Base-by-base conservation (phyloP, 2,888 invertebrate species). In the Drosophila flavopinicola region DNA sequence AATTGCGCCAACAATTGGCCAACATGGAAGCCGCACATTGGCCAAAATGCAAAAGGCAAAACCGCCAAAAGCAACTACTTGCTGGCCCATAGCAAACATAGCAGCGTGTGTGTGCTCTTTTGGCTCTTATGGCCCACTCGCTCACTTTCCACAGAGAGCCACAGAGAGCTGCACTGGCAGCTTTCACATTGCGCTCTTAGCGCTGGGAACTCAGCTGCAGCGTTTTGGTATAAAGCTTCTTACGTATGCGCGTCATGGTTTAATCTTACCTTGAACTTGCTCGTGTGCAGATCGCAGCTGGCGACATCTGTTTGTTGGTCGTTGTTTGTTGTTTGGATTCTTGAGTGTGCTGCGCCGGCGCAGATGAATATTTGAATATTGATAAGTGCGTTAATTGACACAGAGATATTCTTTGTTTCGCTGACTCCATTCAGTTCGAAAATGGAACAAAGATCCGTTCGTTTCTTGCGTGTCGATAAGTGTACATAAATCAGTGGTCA, bases 201-300 rank as follows among this genome's bases (percentile, higher is more conserved):
- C 35, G 58, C 20, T 47, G 23, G 11, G 10, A 24, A 10, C 23
- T 24, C 51, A 48, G 65, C 54, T 60, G 64, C 35, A 47, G 32
- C 54, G 47, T 58, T 54, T 67, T 70, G 82, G 89, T 90, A 91
- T 90, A 90, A 88, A 90, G 89, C 90, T 89, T 90, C 90, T 90
- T 90, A 87, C 84, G 87, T 89, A 90, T 90, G 89, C 90, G 77
- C 87, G 90, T 88, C 90, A 89, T 88, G 90, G 89, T 83, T 90
- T 83, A 91, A 90, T 87, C 87, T 89, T 90, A 91, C 91, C 90
- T 90, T 90, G 90, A 90, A 90, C 91, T 91, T 90, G 90, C 80
- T 88, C 83, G 88, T 76, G 88, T 66, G 60, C 67, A 78, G 80
- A 88, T 85, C 83, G 85, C 41, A 25, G 58, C 24, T 7, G 15